Evolutionary conservation across 2,113 vertebrate species (phyloP), one percentile per base, ranked within the genome.

Genomic region (Callipepla squamata): DNA sequence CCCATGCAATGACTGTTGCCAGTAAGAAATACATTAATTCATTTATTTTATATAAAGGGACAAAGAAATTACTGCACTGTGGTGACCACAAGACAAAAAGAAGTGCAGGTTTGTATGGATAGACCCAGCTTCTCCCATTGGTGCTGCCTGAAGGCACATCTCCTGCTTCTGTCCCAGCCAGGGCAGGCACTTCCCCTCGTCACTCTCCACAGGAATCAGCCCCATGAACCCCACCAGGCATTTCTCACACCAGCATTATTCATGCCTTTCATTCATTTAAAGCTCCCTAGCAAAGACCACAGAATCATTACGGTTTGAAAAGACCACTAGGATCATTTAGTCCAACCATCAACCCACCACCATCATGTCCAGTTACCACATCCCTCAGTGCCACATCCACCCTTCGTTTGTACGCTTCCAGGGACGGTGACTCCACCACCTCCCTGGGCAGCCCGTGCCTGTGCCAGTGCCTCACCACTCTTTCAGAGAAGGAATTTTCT

Each of bases 131-230:
- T 78, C 21, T 51, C 21, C 30, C 19, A 13, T 16, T 34, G 22
- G 12, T 9, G 65, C 19, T 68, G 57, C 30, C 7, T 0, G 1
- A 67, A 57, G 66, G 34, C 5, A 25, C 4, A 25, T 74, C 7
- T 70, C 45, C 61, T 38, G 18, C 15, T 51, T 26, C 44, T 76
- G n/a, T 7, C 51, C 65, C 30, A 21, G 44, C 4, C 16, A 34
- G 66, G 15, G 7, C 20, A 15, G 58, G n/a, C 21, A 22, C 7
- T 61, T 61, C 6, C 6, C 34, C 11, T 0, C 0, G 3, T 1
- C 22, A 23, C 47, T 8, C 32, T 44, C n/a, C 4, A 0, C 0
- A 57, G 48, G 32, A 61, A 23, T 3, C 0, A 0, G 63, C 19
- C 19, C 66, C 5, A 8, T 0, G n/a, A 7, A 6, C 42, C 26